Conservation (phyloP, 1,140 invertebrate species). For the Cyrtorhinus lividipennis region DNA sequence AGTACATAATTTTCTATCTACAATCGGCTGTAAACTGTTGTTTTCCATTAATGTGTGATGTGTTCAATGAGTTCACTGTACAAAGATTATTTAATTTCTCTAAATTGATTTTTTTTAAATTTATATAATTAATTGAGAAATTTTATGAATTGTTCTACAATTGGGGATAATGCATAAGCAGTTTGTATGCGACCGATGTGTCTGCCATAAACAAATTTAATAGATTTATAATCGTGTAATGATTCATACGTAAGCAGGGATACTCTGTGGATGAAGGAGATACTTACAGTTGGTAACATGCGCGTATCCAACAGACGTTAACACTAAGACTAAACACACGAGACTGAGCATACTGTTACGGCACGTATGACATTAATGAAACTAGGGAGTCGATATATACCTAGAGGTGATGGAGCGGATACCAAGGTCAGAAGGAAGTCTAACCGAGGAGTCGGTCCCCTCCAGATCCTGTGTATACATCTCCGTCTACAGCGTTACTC, state of each 20-base stretch:
- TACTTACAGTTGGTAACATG: background rate
- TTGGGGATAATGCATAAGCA: background rate
- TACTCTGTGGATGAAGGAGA: background rate
- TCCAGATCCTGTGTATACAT: too few relatives aligned
- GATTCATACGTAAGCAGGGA: background rate
- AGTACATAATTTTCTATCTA: too few relatives aligned
- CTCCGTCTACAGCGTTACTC: too few relatives aligned
- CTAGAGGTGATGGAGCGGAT: background rate
- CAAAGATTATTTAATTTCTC: too few relatives aligned
- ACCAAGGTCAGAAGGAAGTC: background rate
- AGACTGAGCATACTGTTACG: background rate
- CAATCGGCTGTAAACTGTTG: too few relatives aligned
- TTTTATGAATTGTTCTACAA: background rate
- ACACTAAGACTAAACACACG: background rate
- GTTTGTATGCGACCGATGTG: background rate
- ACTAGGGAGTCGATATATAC: background rate
- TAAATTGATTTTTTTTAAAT: background rate
- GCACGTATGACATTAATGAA: background rate
- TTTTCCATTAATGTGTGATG: too few relatives aligned
- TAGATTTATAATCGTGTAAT: too few relatives aligned
- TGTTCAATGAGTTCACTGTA: too few relatives aligned
- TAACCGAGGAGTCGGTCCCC: background rate
- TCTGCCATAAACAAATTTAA: background rate
- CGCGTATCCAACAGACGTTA: background rate
- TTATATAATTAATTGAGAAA: too few relatives aligned